Percentiles rank a stretch among this genome's conserved stretches.
These are phyloP conservation scores for Drosophila takahashii DNA, from an alignment of 1,140 invertebrate species.

Conservation along the genomic window DNA sequence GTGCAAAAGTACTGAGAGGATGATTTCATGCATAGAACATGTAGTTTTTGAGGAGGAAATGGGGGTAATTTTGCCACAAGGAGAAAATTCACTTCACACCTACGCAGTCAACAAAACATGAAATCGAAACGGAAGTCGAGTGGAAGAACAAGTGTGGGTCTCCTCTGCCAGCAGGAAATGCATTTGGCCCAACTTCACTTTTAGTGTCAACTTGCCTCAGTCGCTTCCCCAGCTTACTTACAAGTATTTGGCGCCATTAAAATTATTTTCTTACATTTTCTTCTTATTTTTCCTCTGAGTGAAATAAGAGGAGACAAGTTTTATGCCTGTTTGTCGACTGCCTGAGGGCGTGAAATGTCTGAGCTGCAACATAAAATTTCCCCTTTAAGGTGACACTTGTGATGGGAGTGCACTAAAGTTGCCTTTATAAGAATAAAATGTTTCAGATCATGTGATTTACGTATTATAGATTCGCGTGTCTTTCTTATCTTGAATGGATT, in stretches of 20 bases:
- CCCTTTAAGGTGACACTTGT: constrained; percentile 51
- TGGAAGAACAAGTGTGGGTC: constrained; percentile 12
- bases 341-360: constrained; percentile 50
- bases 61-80: constrained; percentile 32
- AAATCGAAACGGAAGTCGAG: constrained; percentile 75
- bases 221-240: constrained; percentile 11
- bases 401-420: background rate
- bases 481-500: too few species aligned
- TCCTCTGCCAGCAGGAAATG: constrained; percentile 61
- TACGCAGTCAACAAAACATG: constrained; percentile 49
- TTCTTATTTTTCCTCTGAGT: constrained; percentile 4
- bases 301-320: constrained; percentile 54
- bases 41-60: background rate
- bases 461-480: too few species aligned
- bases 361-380: constrained; percentile 36
- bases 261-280: constrained; percentile 49
- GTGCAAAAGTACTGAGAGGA: background rate
- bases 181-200: constrained; percentile 49
- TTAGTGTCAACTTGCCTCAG: constrained; percentile 43
- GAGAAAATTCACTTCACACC: constrained; percentile 72
- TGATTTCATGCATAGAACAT: constrained; percentile 20
- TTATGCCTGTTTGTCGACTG: constrained; percentile 52
- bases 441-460: background rate
- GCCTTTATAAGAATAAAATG: background rate
- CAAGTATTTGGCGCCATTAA: constrained; percentile 51